A percentile compares a stretch with the other conserved stretches of the same genome.
Evolutionary conservation across 2,797 vertebrate genomes (phyloP).

Genomic region (Rhodeus uyekii): DNA sequence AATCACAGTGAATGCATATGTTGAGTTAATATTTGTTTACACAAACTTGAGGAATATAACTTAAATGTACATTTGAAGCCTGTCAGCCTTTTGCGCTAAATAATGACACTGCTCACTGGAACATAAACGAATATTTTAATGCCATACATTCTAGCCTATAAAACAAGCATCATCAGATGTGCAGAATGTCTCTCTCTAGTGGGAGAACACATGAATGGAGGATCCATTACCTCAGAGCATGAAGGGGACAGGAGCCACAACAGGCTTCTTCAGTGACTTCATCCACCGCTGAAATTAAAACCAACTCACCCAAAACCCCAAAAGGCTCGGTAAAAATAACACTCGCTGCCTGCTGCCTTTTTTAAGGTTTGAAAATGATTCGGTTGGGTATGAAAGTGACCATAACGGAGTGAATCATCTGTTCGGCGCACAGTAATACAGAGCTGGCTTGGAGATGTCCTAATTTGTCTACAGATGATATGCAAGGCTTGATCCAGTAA

Average conservation of each 20-base stretch:
- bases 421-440: background rate
- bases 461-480: constrained; percentile 1
- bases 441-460: background rate
- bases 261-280: constrained; percentile 38
- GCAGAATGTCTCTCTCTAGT: constrained; percentile 54
- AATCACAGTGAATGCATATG: background rate
- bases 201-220: constrained; percentile 9
- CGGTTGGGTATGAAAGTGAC: constrained; percentile 19
- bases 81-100: background rate
- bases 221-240: background rate
- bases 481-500: background rate
- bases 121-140: constrained; percentile 11
- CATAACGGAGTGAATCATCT: constrained; percentile 40
- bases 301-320: constrained; percentile 37
- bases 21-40: background rate
- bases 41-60: background rate
- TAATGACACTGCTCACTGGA: background rate
- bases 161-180: background rate
- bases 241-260: constrained; percentile 29
- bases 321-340: constrained; percentile 46
- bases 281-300: constrained; percentile 40
- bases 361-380: constrained; percentile 34
- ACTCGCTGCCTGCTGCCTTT: constrained; percentile 17
- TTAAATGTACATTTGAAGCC: background rate
- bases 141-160: background rate